Evolutionary conservation across 2,113 vertebrate genomes (phyloP).

Genomic region (Catharus minimus): DNA sequence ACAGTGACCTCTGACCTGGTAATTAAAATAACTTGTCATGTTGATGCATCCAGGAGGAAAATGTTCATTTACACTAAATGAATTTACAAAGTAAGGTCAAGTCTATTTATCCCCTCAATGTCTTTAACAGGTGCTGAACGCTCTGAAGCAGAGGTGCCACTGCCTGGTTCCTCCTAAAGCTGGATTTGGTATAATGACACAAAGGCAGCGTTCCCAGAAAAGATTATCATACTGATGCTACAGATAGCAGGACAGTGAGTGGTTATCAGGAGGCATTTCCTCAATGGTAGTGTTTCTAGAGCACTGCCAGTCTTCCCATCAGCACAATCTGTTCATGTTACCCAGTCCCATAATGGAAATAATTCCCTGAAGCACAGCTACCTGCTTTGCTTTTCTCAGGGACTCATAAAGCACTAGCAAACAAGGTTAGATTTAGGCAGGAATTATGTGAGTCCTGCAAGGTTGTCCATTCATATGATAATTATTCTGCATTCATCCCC

Average conservation of each 20-base stretch:
- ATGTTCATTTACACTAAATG: not conserved
- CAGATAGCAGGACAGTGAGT: not conserved
- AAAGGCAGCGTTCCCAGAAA: slow-evolving; percentile 66
- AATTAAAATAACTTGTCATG: not conserved
- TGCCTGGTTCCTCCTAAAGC: slow-evolving; percentile 42
- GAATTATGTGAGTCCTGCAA: not conserved
- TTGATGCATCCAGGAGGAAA: not conserved
- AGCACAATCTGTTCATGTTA: not conserved
- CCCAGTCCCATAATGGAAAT: not conserved
- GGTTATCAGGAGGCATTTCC: not conserved
- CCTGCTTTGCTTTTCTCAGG: not conserved
- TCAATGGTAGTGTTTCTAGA: not conserved
- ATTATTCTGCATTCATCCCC: not conserved
- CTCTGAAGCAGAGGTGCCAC: slow-evolving; percentile 35
- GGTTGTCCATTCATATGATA: not conserved
- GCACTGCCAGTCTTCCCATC: not conserved
- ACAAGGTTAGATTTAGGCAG: not conserved
- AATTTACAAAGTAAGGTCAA: not conserved
- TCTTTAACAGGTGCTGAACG: slow-evolving; percentile 36
- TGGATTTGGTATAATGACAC: slow-evolving; percentile 57
- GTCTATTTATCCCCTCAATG: not conserved
- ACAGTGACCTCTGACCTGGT: not conserved
- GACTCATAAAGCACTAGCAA: not conserved
- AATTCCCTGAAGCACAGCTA: not conserved
- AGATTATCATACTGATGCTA: slow-evolving; percentile 66